These are phyloP conservation scores for Dicerorhinus sumatrensis DNA, from an alignment of 2,113 vertebrate species.

Conservation along the genomic window DNA sequence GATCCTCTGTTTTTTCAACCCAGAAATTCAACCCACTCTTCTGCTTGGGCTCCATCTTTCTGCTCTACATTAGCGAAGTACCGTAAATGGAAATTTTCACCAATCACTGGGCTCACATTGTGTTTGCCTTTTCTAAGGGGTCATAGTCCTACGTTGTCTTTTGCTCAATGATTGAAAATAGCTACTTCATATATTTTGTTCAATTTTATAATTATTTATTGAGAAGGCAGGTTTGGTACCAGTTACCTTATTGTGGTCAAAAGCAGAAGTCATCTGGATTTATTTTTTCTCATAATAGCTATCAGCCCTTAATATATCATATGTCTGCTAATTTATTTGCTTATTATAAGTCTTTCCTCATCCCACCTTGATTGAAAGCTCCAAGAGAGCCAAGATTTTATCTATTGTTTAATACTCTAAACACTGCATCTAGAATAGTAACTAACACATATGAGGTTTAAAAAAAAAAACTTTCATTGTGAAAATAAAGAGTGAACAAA, in stretches of 20 bases:
- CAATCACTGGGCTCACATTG: background rate
- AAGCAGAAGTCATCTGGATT: background rate
- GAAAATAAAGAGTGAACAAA: background rate
- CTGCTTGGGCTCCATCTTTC: background rate
- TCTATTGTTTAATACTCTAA: background rate
- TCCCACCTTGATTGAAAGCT: background rate
- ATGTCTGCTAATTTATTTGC: background rate
- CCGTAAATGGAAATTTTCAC: background rate
- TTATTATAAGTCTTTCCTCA: background rate
- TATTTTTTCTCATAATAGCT: background rate
- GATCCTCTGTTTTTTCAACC: background rate
- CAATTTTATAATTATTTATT: background rate
- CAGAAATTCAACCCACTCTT: background rate
- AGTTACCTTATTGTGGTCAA: background rate
- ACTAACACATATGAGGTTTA: background rate
- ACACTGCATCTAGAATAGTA: background rate
- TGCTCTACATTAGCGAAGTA: background rate
- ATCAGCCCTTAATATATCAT: background rate
- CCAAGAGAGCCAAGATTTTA: background rate
- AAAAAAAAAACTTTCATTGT: background rate
- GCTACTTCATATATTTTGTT: background rate
- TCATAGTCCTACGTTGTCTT: background rate
- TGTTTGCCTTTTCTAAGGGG: background rate
- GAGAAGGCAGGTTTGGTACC: background rate
- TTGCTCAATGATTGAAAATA: background rate